These are phyloP conservation scores for Schlechtendalia chinensis DNA, from an alignment of 1,140 invertebrate genomes.

Conservation along the genomic window DNA sequence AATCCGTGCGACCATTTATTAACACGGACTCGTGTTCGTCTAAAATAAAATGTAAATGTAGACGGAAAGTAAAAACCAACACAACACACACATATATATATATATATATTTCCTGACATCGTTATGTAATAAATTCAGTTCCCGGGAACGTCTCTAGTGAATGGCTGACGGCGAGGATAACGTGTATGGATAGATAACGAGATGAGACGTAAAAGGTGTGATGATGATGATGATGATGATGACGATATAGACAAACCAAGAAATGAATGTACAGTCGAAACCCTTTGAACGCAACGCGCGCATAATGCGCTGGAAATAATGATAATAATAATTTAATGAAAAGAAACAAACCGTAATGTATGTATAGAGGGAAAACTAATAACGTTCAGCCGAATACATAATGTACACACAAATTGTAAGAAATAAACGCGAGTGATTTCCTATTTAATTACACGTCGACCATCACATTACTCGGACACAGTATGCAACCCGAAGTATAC, in stretches of 20 bases:
- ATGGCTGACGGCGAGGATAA: neutral
- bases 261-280: slow-evolving; percentile 10
- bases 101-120: neutral
- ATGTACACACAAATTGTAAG: neutral
- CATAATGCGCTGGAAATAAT: neutral
- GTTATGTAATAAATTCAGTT: slow-evolving; percentile 8
- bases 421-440: neutral
- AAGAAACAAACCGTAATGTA: neutral
- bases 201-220: neutral
- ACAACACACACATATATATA: too few species aligned
- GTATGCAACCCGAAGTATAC: too few species aligned
- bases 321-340: neutral
- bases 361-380: too few species aligned
- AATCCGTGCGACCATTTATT: too few species aligned
- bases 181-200: neutral
- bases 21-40: too few species aligned
- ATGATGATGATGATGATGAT: too few species aligned
- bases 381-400: too few species aligned
- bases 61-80: too few species aligned
- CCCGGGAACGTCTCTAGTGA: neutral
- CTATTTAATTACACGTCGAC: neutral
- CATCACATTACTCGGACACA: too few species aligned
- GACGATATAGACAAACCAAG: neutral
- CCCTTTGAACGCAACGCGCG: neutral
- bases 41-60: too few species aligned